Evolutionary conservation across 2,113 vertebrate species (phyloP).

Genomic region (Eublepharis macularius): DNA sequence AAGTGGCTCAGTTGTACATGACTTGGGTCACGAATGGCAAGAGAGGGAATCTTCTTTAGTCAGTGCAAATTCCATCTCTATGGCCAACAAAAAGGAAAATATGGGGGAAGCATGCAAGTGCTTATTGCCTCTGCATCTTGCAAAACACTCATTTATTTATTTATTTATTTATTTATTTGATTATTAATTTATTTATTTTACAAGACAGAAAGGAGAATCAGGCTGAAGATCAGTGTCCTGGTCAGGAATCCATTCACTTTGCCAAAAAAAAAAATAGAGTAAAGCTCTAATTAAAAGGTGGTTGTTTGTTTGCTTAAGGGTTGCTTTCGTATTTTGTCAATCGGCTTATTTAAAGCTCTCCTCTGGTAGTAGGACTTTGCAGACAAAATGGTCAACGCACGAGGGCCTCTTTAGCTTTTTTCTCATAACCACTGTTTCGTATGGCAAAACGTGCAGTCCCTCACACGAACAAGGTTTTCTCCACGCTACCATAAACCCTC

Average conservation of each 20-base stretch:
- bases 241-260: slow-evolving; percentile 56
- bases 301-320: slow-evolving; percentile 32
- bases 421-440: background rate
- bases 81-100: slow-evolving; percentile 69
- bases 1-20: slow-evolving; percentile 64
- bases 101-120: slow-evolving; percentile 65
- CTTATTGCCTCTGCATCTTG: slow-evolving; percentile 59
- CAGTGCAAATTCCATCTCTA: slow-evolving; percentile 70
- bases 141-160: slow-evolving; percentile 43
- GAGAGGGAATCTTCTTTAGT: slow-evolving; percentile 66
- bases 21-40: slow-evolving; percentile 65
- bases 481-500: no score
- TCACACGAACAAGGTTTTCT: background rate
- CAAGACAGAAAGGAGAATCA: slow-evolving; percentile 25
- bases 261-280: slow-evolving; percentile 15
- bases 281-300: slow-evolving; percentile 47
- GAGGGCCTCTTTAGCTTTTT: background rate
- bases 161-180: no score
- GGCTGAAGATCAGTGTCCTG: slow-evolving; percentile 63
- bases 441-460: background rate
- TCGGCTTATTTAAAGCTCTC: background rate
- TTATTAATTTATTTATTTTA: no score
- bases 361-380: no score
- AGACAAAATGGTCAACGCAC: background rate
- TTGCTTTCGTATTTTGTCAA: slow-evolving; percentile 25